phyloP scores from a whole-genome alignment of 37 sponge, comb jelly and placozoan species.

The Hexactinellida sp. region DNA sequence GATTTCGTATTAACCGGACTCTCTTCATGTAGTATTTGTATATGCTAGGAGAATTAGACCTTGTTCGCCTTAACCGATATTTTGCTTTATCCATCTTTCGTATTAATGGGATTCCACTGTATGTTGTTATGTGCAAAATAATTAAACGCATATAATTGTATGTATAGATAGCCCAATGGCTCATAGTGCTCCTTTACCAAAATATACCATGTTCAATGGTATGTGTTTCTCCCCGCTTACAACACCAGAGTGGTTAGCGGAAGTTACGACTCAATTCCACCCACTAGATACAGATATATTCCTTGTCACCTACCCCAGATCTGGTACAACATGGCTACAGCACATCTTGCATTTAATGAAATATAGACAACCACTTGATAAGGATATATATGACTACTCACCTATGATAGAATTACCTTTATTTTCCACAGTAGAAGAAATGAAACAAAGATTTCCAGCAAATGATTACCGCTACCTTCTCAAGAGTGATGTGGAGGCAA shows the following conservation, averaged over 20 bases:
- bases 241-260: not conserved
- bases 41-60: no score
- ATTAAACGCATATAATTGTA: no score
- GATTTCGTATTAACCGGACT: no score
- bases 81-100: no score
- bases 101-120: no score
- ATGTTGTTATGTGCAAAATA: no score
- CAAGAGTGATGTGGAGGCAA: not conserved
- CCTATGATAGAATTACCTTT: not conserved
- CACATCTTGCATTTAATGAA: slow-evolving; percentile 11
- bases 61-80: no score
- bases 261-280: not conserved
- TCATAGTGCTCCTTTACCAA: not conserved
- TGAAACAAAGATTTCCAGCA: not conserved
- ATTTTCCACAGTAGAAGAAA: not conserved
- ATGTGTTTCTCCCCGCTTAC: not conserved
- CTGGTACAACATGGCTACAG: slow-evolving; percentile 23
- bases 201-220: not conserved
- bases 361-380: not conserved
- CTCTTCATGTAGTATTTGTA: no score
- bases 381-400: not conserved
- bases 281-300: slow-evolving; percentile 9
- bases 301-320: slow-evolving; percentile 16
- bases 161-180: no score
- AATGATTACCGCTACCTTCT: not conserved